phyloP scores from a whole-genome alignment of 2,113 vertebrate species.

The Podarcis cretensis region DNA sequence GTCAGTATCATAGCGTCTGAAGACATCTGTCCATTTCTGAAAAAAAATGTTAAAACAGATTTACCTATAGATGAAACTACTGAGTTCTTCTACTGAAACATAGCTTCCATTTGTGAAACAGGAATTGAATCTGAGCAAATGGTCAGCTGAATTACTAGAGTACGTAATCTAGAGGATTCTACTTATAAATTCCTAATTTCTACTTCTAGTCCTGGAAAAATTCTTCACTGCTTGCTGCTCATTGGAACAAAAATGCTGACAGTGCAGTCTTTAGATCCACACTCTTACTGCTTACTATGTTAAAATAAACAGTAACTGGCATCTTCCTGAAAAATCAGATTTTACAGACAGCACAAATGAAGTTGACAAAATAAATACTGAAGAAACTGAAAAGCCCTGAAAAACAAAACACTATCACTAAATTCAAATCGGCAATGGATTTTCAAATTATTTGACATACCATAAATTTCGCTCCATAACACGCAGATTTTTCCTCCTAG shows the following conservation, averaged over 20 bases:
- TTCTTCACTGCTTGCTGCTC: not conserved
- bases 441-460: not conserved
- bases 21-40: constrained; percentile 95
- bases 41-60: not conserved
- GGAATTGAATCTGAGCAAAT: not conserved
- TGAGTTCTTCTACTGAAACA: not conserved
- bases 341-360: not conserved
- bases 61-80: not conserved
- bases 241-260: not conserved
- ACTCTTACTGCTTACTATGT: no score
- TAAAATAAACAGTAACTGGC: not conserved
- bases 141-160: not conserved
- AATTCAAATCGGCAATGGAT: not conserved
- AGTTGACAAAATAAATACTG: not conserved
- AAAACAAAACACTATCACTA: not conserved
- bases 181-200: not conserved
- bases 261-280: not conserved
- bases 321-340: not conserved
- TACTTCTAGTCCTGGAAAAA: not conserved
- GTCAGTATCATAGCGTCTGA: constrained; percentile 94
- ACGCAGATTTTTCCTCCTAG: no score
- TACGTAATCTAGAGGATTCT: not conserved
- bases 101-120: not conserved
- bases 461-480: no score
- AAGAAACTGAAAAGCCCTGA: not conserved